Evolutionary conservation across 2,888 invertebrate genomes (phyloP), one percentile per base, ranked within the genome.

Genomic region (Andrena camellia): DNA sequence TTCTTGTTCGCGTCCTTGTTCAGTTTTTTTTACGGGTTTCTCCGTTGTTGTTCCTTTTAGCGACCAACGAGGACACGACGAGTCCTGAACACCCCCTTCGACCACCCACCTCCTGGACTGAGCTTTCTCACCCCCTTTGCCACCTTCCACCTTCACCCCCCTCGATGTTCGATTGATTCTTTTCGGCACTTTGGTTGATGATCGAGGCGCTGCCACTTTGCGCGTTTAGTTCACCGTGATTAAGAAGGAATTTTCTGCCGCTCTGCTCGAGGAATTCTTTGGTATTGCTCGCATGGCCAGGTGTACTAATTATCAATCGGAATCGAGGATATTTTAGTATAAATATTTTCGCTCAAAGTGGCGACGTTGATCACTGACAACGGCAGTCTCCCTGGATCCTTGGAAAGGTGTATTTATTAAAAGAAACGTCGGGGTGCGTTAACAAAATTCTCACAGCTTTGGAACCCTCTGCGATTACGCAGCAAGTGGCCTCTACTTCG

Each of bases 1-100:
- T 62, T 80, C 62, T 83, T 73, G 68, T 83, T 88, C 78, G 78
- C 77, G 70, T 88, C 78, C 60, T 57, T 72, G 68, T 72, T 69
- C 35, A 63, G 68, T 79, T 54, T 59, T 50, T 13, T 52, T 42
- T 33, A 71, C 69, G 57, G 71, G 59, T 72, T 60, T 68, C 50
- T 62, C 54, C 35, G 60, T 76, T 48, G 57, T 63, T 71, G 68
- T 52, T 76, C 26, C 31, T 35, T 66, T 81, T 86, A 76, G 67
- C 83, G 88, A 89, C 88, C 88, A 89, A 89, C 88, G 88, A 89
- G 88, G 88, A 88, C 80, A 88, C 88, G 85, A 89, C 89, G 88
- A 89, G 84, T 86, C 85, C 54, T 62, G 50, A 62, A 57, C 60
- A 31, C 31, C 62, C 71, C 57, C 50, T 69, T 74, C 13, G 72